Conservation (phyloP, 2,888 invertebrate species). For the Schizaphis graminum region DNA sequence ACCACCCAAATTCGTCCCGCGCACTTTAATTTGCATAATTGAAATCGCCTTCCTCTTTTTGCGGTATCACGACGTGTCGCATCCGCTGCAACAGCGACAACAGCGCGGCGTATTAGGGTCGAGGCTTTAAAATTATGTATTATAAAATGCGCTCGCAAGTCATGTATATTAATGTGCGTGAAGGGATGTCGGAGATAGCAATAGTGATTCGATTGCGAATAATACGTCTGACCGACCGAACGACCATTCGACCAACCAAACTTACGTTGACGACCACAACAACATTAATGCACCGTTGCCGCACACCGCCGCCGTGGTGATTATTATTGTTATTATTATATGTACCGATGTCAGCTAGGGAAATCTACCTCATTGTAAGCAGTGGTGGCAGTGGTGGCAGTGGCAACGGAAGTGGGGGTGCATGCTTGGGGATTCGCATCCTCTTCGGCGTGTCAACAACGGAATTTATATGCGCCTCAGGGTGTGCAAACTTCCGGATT, state of each 20-base stretch:
- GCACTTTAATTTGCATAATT: constrained; percentile 68
- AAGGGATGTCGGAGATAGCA: constrained; percentile 31
- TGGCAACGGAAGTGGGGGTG: neutral
- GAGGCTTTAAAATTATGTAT: neutral
- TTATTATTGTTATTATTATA: neutral
- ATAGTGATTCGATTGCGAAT: neutral
- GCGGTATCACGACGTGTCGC: constrained; percentile 18
- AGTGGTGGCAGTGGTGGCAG: neutral
- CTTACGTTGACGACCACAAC: neutral
- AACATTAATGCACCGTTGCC: constrained; percentile 32
- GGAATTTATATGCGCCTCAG: constrained; percentile 43
- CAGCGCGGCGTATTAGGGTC: neutral
- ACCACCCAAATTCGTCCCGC: neutral
- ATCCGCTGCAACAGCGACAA: constrained; percentile 23
- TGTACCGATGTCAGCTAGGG: neutral
- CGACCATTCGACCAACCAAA: neutral
- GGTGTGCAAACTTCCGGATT: constrained; percentile 44
- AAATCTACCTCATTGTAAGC: neutral
- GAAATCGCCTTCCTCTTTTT: constrained; percentile 67
- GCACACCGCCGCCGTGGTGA: neutral
- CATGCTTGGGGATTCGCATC: neutral
- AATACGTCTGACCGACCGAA: neutral
- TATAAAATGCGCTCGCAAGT: neutral
- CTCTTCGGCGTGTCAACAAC: constrained; percentile 36
- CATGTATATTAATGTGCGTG: neutral